Conservation (phyloP, 2,113 vertebrate species). For the Cottus gobio region DNA sequence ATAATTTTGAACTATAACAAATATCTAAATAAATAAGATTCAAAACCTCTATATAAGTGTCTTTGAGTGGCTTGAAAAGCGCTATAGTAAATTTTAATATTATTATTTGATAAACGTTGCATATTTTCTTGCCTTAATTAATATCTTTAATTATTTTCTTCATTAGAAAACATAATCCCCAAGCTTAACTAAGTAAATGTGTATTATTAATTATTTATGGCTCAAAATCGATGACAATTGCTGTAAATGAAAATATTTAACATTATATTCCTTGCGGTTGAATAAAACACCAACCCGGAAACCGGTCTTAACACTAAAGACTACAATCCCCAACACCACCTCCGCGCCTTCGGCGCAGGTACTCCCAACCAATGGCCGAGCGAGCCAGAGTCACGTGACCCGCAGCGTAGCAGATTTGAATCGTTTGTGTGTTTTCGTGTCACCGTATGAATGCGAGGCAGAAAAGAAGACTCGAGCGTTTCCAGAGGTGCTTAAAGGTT, state of each 20-base stretch:
- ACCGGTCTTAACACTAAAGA: background rate
- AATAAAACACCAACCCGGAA: background rate
- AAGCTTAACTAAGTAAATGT: background rate
- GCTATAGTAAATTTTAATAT: too few relatives aligned
- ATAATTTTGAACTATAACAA: background rate
- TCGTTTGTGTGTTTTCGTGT: slow-evolving; percentile 40
- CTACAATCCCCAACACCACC: slow-evolving; percentile 52
- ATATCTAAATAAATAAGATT: background rate
- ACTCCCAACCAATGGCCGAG: slow-evolving; percentile 65
- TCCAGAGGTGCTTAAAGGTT: slow-evolving; percentile 22
- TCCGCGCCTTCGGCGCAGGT: rapidly evolving
- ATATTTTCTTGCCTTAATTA: background rate
- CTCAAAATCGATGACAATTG: background rate
- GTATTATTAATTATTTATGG: background rate
- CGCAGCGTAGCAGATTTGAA: slow-evolving; percentile 80
- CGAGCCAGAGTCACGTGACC: slow-evolving; percentile 58
- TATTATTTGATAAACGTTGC: too few relatives aligned
- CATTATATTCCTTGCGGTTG: background rate
- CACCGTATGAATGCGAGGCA: slow-evolving; percentile 34
- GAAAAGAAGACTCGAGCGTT: slow-evolving; percentile 1
- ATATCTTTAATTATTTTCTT: background rate
- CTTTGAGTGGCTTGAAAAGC: too few relatives aligned
- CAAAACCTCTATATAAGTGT: too few relatives aligned
- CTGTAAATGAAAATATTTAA: background rate
- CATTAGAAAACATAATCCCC: background rate